Evolutionary conservation across 2,113 vertebrate species (phyloP).

Genomic region (Daubentonia madagascariensis): DNA sequence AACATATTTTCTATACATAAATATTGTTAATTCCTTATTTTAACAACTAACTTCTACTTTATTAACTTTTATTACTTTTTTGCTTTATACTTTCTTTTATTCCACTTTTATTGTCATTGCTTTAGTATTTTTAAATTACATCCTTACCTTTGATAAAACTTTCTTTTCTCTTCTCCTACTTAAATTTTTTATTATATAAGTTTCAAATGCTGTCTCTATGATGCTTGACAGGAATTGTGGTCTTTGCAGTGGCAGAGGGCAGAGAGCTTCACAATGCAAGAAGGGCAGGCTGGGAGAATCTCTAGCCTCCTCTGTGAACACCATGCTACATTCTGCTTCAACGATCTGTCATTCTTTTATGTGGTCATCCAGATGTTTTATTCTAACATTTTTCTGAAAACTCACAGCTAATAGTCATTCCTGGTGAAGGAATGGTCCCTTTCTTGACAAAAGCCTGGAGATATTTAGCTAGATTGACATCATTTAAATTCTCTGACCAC

Average conservation of each 20-base stretch:
- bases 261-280: not conserved
- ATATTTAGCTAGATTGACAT: not conserved
- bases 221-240: not conserved
- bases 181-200: not conserved
- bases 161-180: not conserved
- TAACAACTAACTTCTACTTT: not conserved
- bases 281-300: not conserved
- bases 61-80: not conserved
- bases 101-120: not conserved
- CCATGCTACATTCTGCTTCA: not conserved
- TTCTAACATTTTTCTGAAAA: not conserved
- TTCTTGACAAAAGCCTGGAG: not conserved
- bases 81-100: not conserved
- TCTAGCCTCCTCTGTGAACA: not conserved
- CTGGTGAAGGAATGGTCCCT: not conserved
- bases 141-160: not conserved
- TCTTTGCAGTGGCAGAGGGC: not conserved
- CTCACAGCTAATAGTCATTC: not conserved
- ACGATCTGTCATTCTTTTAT: not conserved
- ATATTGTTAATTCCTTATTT: not conserved
- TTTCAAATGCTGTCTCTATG: not conserved
- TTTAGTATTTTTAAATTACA: not conserved
- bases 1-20: not conserved
- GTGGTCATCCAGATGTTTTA: not conserved
- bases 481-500: not conserved